phyloP scores from a whole-genome alignment of 2,113 vertebrate species.

The Cinclus cinclus region DNA sequence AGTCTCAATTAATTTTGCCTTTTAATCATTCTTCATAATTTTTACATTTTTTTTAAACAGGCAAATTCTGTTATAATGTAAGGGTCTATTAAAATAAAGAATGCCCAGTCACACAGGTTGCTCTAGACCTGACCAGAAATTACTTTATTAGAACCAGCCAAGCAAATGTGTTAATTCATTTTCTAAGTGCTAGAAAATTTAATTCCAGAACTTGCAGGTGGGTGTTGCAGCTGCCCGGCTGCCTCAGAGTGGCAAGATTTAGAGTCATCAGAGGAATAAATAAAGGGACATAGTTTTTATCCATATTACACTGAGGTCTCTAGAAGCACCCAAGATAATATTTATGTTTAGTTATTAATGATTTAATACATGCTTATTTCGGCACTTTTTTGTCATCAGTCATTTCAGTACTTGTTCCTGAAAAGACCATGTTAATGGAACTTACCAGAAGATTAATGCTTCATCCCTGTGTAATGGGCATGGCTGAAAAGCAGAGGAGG shows the following conservation, averaged over 20 bases:
- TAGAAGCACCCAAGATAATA: not conserved
- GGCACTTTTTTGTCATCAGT: not conserved
- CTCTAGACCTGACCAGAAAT: constrained; percentile 39
- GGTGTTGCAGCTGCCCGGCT: constrained; percentile 2
- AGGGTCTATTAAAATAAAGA: not conserved
- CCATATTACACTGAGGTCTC: not conserved
- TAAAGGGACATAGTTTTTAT: not conserved
- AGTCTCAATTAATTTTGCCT: not conserved
- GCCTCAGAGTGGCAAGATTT: not conserved
- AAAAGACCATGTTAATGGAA: not conserved
- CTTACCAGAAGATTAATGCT: not conserved
- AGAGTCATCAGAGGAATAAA: constrained; percentile 16
- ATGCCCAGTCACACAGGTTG: constrained; percentile 50
- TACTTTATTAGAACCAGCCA: constrained; percentile 16
- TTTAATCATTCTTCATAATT: constrained; percentile 18
- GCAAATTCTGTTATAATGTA: constrained; percentile 35
- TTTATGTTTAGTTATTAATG: constrained; percentile 32
- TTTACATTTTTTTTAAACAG: not conserved
- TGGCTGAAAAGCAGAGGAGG: not conserved
- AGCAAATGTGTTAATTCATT: constrained; percentile 58
- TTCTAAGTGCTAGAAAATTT: constrained; percentile 45
- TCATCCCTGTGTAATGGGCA: not conserved
- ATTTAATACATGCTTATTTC: constrained; percentile 36
- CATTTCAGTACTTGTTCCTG: not conserved
- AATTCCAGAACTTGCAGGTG: constrained; percentile 14